Conservation (phyloP, 2,797 vertebrate species). For the Tamandua tetradactyla region DNA sequence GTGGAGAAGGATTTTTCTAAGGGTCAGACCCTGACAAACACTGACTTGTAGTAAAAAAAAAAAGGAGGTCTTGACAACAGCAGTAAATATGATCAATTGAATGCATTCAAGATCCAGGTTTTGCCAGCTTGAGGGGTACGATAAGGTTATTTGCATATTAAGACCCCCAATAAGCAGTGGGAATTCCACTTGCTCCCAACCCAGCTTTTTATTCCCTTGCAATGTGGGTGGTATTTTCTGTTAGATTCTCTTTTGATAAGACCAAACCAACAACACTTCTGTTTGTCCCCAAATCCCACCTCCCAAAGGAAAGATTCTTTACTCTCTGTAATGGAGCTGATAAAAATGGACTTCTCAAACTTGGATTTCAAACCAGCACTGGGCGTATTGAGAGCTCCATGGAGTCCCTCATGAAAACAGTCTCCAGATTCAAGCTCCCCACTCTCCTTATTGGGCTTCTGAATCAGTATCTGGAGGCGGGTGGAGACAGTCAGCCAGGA, state of each 20-base stretch:
- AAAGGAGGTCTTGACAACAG: not conserved
- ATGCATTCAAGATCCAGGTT: not conserved
- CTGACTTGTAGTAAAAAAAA: not conserved
- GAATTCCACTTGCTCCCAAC: not conserved
- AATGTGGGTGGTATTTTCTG: not conserved
- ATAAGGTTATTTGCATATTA: constrained; percentile 21
- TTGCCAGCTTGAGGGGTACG: not conserved
- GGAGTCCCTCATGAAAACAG: not conserved
- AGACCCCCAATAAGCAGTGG: not conserved
- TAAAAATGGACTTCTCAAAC: not conserved
- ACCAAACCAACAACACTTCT: not conserved
- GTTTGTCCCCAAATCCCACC: not conserved
- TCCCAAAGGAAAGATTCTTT: not conserved
- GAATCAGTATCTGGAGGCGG: not conserved
- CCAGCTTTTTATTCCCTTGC: not conserved
- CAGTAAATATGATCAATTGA: not conserved
- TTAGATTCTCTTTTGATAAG: not conserved
- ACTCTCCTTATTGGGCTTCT: not conserved
- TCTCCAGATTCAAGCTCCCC: not conserved
- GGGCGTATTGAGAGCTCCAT: not conserved
- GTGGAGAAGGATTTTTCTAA: not conserved
- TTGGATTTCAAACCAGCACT: not conserved
- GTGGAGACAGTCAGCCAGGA: not conserved
- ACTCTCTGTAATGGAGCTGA: not conserved
- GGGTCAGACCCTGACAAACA: not conserved